Percentiles rank a stretch among this genome's conserved stretches.
These are phyloP conservation scores for Brevimyrus niger DNA, from an alignment of 2,113 vertebrate genomes.

Conservation along the genomic window DNA sequence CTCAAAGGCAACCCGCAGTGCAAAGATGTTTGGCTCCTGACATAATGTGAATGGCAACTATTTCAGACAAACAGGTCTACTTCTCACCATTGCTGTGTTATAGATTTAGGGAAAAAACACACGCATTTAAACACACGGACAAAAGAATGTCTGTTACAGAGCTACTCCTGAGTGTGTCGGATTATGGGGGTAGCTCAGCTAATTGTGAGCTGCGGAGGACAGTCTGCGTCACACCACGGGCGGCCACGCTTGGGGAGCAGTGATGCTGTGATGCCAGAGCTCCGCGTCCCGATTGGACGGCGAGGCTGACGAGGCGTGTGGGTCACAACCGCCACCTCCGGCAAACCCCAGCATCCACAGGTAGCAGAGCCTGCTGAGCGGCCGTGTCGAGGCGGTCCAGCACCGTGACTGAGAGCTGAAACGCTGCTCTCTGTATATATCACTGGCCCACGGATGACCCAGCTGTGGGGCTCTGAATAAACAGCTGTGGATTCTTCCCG, in stretches of 20 bases:
- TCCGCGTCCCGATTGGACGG: neutral
- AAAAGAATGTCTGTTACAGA: neutral
- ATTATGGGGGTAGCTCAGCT: neutral
- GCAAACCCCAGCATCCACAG: neutral
- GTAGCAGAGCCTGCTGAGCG: neutral
- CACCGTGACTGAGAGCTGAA: neutral
- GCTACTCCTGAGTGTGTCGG: neutral
- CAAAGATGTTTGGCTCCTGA: neutral
- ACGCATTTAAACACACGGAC: neutral
- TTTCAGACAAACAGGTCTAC: neutral
- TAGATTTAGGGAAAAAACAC: neutral
- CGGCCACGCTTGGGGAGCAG: neutral
- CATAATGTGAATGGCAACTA: neutral
- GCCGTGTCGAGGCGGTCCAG: neutral
- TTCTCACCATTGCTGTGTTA: neutral
- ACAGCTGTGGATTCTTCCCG: constrained; percentile 16
- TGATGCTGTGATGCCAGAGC: neutral
- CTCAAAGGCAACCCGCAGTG: neutral
- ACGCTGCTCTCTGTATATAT: neutral
- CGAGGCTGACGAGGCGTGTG: neutral
- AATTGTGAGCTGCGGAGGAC: neutral
- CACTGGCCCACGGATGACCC: constrained; percentile 1
- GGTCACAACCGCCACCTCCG: neutral
- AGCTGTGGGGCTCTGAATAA: neutral
- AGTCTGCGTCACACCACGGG: neutral